Conservation (phyloP, 2,888 invertebrate species). For the Ferrisia virgata region DNA sequence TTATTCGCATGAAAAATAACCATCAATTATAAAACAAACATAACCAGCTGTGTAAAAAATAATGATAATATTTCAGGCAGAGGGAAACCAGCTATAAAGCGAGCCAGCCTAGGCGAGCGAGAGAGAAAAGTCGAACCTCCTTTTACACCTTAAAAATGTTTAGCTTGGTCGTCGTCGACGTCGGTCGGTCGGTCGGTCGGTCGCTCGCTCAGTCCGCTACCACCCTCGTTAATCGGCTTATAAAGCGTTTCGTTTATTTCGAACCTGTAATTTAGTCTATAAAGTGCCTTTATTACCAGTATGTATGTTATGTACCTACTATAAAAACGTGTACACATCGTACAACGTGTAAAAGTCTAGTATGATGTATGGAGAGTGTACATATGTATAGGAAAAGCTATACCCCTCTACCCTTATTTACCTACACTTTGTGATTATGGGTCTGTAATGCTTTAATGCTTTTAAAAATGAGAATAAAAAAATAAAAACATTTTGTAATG, state of each 20-base stretch:
- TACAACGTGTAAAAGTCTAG: too few species aligned
- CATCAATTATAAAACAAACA: slow-evolving; percentile 7
- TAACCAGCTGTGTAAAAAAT: slow-evolving; percentile 15
- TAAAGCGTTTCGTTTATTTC: background rate
- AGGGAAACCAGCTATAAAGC: background rate
- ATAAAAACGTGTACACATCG: too few species aligned
- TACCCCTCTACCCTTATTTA: too few species aligned
- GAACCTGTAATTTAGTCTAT: background rate
- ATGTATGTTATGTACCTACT: too few species aligned
- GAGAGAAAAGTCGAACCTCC: background rate
- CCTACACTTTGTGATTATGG: too few species aligned
- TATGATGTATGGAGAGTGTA: too few species aligned
- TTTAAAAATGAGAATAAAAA: too few species aligned
- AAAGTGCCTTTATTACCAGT: background rate
- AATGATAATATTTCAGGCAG: background rate
- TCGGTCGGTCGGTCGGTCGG: too few species aligned
- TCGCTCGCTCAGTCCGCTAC: background rate
- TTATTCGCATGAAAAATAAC: slow-evolving; percentile 6
- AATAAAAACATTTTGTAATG: too few species aligned
- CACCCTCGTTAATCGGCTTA: background rate
- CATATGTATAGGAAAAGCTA: too few species aligned
- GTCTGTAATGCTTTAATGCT: too few species aligned
- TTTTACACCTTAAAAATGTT: background rate
- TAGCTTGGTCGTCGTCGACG: background rate
- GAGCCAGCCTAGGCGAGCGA: background rate